Evolutionary conservation across 2,888 invertebrate genomes (phyloP).

Genomic region (Sminthurides aquaticus): DNA sequence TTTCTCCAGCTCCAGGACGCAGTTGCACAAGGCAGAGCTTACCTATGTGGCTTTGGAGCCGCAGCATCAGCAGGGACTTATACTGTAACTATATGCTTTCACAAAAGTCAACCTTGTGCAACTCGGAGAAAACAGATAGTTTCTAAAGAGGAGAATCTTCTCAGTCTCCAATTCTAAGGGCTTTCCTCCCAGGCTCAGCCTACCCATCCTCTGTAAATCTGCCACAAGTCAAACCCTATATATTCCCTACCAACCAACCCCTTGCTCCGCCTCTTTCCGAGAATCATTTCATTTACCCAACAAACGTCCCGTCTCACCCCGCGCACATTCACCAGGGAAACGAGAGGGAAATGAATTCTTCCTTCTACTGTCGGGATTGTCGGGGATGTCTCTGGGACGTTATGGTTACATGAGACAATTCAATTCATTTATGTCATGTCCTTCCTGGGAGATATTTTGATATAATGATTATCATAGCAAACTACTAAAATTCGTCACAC

Average conservation of each 20-base stretch:
- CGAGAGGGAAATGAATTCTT: no score
- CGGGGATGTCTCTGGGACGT: no score
- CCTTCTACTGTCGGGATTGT: no score
- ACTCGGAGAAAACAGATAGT: no score
- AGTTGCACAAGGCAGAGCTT: not conserved
- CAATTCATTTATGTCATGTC: not conserved
- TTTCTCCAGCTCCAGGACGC: not conserved
- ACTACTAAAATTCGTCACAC: constrained; percentile 1
- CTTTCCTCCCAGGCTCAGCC: no score
- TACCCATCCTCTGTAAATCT: not conserved
- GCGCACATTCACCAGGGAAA: no score
- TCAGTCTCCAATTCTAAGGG: no score
- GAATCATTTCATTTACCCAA: not conserved
- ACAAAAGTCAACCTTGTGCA: no score
- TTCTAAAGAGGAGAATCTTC: not conserved
- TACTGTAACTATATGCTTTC: no score
- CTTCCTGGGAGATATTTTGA: not conserved
- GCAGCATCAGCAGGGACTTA: no score
- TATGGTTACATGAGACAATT: not conserved
- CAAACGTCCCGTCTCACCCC: no score
- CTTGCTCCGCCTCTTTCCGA: not conserved
- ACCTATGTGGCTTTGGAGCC: no score
- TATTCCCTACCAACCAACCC: not conserved
- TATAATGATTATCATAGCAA: not conserved
- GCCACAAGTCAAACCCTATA: not conserved